Evolutionary conservation across 1,140 invertebrate species (phyloP).

Genomic region (Nephila pilipes): DNA sequence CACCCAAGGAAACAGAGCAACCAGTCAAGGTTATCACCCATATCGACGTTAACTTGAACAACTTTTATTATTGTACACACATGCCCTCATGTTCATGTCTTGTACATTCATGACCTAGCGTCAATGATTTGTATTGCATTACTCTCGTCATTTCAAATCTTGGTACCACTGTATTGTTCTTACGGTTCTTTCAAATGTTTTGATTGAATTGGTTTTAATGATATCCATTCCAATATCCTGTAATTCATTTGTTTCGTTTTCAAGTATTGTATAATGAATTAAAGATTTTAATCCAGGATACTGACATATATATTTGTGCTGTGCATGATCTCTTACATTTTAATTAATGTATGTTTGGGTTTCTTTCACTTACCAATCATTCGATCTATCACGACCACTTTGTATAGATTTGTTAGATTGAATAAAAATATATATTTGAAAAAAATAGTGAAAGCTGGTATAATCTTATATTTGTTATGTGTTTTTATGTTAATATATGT

Average conservation of each 20-base stretch:
- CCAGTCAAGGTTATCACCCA: conserved; percentile 80
- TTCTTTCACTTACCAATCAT: not conserved
- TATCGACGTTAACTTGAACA: conserved; percentile 78
- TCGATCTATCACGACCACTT: not conserved
- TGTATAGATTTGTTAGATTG: not conserved
- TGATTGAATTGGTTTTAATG: not conserved
- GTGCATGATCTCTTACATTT: conserved; percentile 6
- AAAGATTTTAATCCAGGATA: not conserved
- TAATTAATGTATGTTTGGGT: not conserved
- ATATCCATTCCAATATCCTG: not conserved
- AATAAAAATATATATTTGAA: conserved; percentile 24
- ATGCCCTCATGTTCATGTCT: not conserved
- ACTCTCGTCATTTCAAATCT: not conserved
- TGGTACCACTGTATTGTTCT: not conserved
- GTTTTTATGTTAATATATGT: not conserved
- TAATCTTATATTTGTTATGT: not conserved
- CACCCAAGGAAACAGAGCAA: conserved; percentile 78
- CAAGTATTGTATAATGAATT: not conserved
- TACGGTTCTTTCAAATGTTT: not conserved
- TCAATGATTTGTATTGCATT: not conserved
- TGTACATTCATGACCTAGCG: conserved; percentile 23
- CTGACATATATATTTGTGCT: not conserved
- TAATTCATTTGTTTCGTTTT: not conserved
- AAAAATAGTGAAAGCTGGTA: not conserved
- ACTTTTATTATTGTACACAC: not conserved